Evolutionary conservation across 2,888 invertebrate genomes (phyloP).

Genomic region (Gymnoscelis rufifasciata): DNA sequence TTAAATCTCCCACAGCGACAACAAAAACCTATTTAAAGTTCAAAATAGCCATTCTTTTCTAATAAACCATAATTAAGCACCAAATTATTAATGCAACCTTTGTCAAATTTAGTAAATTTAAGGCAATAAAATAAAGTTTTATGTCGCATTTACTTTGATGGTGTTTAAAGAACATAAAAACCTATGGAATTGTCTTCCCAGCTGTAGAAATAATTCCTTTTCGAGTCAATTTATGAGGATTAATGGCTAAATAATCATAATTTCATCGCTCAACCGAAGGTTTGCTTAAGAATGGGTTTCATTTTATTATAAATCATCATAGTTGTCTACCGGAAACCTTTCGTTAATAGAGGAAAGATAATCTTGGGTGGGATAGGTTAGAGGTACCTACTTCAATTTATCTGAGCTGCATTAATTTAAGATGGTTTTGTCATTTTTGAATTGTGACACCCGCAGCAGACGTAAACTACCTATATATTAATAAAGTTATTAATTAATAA

Average conservation of each 20-base stretch:
- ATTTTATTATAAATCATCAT: conserved; percentile 2
- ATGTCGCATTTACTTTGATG: conserved; percentile 75
- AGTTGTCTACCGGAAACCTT: neutral
- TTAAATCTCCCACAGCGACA: neutral
- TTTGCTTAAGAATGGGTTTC: conserved; percentile 25
- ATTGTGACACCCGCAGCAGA: no score
- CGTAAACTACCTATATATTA: no score
- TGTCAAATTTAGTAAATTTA: conserved; percentile 75
- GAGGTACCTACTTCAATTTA: no score
- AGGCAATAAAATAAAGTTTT: conserved; percentile 76
- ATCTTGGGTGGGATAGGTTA: no score
- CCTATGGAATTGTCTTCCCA: conserved; percentile 23
- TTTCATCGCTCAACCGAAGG: conserved; percentile 30
- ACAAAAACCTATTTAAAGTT: conserved; percentile 5
- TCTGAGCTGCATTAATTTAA: no score
- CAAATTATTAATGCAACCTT: conserved; percentile 53
- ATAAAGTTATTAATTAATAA: no score
- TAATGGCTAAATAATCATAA: conserved; percentile 42
- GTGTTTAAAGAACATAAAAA: conserved; percentile 59
- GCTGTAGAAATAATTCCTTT: conserved; percentile 28
- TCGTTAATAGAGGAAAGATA: neutral
- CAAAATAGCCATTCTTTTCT: conserved; percentile 47
- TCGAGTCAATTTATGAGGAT: conserved; percentile 17
- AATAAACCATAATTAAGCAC: conserved; percentile 47
- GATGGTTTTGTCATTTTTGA: no score